Evolutionary conservation across 2,113 vertebrate genomes (phyloP).

Genomic region (Spermophilus dauricus): DNA sequence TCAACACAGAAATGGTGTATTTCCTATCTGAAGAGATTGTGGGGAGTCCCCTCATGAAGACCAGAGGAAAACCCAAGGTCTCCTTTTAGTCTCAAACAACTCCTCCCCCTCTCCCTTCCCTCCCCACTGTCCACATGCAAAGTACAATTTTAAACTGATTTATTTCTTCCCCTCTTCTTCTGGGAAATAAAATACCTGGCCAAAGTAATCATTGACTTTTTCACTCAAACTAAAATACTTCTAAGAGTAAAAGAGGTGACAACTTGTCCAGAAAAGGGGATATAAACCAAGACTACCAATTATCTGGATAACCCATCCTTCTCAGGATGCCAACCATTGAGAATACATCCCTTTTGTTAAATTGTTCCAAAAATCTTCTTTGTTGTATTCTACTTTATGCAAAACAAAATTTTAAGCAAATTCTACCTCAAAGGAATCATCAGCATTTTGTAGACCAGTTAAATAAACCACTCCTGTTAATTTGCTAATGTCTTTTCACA

Average conservation of each 20-base stretch:
- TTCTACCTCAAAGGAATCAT: constrained; percentile 11
- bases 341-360: not conserved
- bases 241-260: not conserved
- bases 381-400: not conserved
- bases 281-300: not conserved
- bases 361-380: not conserved
- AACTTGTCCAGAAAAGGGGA: not conserved
- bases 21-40: not conserved
- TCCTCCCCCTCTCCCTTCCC: not conserved
- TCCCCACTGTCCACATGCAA: not conserved
- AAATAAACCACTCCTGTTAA: constrained; percentile 53
- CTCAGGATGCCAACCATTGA: not conserved
- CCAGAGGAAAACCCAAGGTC: not conserved
- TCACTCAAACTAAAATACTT: not conserved
- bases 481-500: constrained; percentile 31
- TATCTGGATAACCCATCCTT: not conserved
- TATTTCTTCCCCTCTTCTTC: not conserved
- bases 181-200: not conserved
- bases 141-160: constrained; percentile 22
- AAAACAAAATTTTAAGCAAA: constrained; percentile 53
- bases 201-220: not conserved
- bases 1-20: constrained; percentile 13
- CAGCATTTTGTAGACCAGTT: constrained; percentile 36
- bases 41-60: not conserved
- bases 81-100: not conserved